Evolutionary conservation across 2,888 invertebrate genomes (phyloP).

Genomic region (Drosophila anomelani): DNA sequence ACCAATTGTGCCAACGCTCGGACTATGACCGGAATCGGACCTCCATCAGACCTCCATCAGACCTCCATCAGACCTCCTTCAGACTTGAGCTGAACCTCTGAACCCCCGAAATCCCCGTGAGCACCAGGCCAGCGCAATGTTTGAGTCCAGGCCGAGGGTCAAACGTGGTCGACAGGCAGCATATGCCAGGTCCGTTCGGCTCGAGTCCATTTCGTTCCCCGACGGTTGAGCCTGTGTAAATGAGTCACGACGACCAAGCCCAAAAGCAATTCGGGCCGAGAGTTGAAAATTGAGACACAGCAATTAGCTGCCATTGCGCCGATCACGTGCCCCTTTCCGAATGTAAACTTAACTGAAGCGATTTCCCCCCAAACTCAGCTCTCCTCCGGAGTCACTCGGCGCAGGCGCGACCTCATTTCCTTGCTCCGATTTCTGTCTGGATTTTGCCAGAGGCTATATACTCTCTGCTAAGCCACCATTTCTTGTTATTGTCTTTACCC

Average conservation of each 20-base stretch:
- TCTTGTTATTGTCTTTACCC: not conserved
- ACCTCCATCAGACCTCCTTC: slow-evolving; percentile 18
- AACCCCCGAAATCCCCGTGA: slow-evolving; percentile 22
- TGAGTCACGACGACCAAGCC: slow-evolving; percentile 49
- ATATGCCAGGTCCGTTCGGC: slow-evolving; percentile 46
- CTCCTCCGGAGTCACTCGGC: slow-evolving; percentile 27
- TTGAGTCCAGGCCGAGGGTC: slow-evolving; percentile 32
- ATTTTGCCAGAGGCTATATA: slow-evolving; percentile 4
- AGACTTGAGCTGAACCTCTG: slow-evolving; percentile 32
- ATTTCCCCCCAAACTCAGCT: not conserved
- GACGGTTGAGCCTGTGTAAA: slow-evolving; percentile 33
- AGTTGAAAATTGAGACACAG: slow-evolving; percentile 68
- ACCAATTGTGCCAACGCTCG: slow-evolving; percentile 5
- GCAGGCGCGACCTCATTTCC: slow-evolving; percentile 74
- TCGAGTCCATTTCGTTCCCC: slow-evolving; percentile 11
- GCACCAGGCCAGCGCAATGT: slow-evolving; percentile 14
- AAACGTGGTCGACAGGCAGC: slow-evolving; percentile 25
- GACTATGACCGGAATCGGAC: slow-evolving; percentile 21
- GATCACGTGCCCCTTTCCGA: slow-evolving; percentile 45
- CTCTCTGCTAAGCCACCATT: not conserved
- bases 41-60: slow-evolving; percentile 12
- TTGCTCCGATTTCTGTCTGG: slow-evolving; percentile 32
- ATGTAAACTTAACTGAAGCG: slow-evolving; percentile 26
- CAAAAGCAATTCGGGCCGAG: slow-evolving; percentile 38
- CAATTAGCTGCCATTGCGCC: slow-evolving; percentile 64